A percentile compares a stretch with the other conserved stretches of the same genome.
These are phyloP conservation scores for Ahaetulla prasina DNA, from an alignment of 2,113 vertebrate genomes.

Conservation along the genomic window DNA sequence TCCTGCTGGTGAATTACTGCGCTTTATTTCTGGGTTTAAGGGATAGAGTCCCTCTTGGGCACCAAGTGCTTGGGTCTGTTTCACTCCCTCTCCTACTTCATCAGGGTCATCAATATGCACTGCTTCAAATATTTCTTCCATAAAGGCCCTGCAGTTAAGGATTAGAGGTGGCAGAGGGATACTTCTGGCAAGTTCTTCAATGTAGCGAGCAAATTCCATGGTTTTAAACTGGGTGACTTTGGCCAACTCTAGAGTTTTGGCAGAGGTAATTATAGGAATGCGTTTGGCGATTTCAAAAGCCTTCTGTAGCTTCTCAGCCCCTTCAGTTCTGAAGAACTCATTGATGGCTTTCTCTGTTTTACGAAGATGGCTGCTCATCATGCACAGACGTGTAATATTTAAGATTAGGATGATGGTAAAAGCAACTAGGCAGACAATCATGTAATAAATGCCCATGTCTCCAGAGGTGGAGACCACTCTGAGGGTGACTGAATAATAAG, in stretches of 20 bases:
- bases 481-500: slow-evolving; percentile 80
- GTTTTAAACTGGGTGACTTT: slow-evolving; percentile 94
- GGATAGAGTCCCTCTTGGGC: slow-evolving; percentile 60
- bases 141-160: slow-evolving; percentile 78
- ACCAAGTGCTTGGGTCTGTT: slow-evolving; percentile 47
- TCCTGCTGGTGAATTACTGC: slow-evolving; percentile 68
- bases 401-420: slow-evolving; percentile 87
- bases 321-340: slow-evolving; percentile 92
- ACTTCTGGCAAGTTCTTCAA: slow-evolving; percentile 92
- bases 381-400: slow-evolving; percentile 87
- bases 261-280: slow-evolving; percentile 90
- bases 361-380: slow-evolving; percentile 93
- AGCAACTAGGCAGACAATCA: slow-evolving; percentile 86
- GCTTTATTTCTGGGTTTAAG: slow-evolving; percentile 59
- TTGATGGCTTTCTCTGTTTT: slow-evolving; percentile 92
- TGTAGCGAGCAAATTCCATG: slow-evolving; percentile 90
- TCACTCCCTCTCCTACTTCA: slow-evolving; percentile 57
- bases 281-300: slow-evolving; percentile 93
- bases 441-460: slow-evolving; percentile 88
- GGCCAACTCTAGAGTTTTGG: slow-evolving; percentile 89
- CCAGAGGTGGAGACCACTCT: slow-evolving; percentile 83
- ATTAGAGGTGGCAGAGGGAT: slow-evolving; percentile 90
- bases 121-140: slow-evolving; percentile 77
- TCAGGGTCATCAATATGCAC: slow-evolving; percentile 72
- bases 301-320: slow-evolving; percentile 91